Evolutionary conservation across 2,797 vertebrate species (phyloP).

Genomic region (Brachyrhaphis roseni): DNA sequence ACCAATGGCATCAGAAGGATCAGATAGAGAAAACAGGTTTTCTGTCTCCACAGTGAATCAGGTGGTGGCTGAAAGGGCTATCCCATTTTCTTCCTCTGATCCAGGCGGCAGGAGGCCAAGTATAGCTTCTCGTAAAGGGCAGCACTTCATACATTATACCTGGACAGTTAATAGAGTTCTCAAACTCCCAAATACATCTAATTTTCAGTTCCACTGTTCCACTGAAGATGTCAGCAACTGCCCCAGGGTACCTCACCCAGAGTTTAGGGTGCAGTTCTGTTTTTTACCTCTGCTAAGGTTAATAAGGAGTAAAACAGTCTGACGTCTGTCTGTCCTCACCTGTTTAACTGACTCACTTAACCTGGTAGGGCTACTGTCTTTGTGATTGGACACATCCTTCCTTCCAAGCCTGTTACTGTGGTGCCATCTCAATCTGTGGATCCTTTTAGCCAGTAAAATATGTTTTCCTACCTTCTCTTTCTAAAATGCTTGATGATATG

Average conservation of each 20-base stretch:
- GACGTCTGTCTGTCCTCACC: background rate
- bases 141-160: constrained; percentile 33
- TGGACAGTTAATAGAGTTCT: constrained; percentile 24
- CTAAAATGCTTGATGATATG: background rate
- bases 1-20: background rate
- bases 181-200: constrained; percentile 30
- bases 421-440: background rate
- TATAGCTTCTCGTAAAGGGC: constrained; percentile 46
- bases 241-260: constrained; percentile 20
- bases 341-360: constrained; percentile 1
- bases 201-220: constrained; percentile 26
- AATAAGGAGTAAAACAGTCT: constrained; percentile 8
- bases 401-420: background rate
- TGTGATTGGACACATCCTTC: background rate
- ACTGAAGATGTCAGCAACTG: constrained; percentile 28
- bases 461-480: background rate
- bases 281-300: constrained; percentile 10
- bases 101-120: constrained; percentile 34
- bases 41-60: constrained; percentile 1
- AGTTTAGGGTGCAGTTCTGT: constrained; percentile 8
- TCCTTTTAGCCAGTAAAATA: background rate
- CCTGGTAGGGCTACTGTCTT: background rate
- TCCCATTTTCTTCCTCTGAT: constrained; percentile 36
- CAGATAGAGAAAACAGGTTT: background rate
- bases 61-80: constrained; percentile 20